A percentile compares a stretch with the other conserved stretches of the same genome.
These are phyloP conservation scores for Drosophila santomea DNA, from an alignment of 1,140 invertebrate species.

Conservation along the genomic window DNA sequence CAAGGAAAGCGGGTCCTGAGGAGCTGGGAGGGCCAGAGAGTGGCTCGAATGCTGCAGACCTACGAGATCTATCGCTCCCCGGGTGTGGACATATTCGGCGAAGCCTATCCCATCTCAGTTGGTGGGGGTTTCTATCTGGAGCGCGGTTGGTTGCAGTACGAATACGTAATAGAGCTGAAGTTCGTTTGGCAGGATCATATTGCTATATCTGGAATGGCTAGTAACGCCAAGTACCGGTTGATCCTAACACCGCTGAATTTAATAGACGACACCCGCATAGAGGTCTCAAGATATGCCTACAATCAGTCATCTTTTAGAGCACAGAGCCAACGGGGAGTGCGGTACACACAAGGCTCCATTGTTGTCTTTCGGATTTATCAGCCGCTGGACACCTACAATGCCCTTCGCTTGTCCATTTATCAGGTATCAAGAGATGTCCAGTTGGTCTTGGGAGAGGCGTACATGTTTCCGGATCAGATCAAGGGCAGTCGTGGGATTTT, in stretches of 20 bases:
- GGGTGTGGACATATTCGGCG: constrained; percentile 87
- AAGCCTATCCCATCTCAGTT: constrained; percentile 85
- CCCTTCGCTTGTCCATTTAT: constrained; percentile 48
- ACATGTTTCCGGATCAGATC: constrained; percentile 86
- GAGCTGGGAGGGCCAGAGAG: constrained; percentile 93
- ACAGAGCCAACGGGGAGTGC: constrained; percentile 42
- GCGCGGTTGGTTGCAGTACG: constrained; percentile 88
- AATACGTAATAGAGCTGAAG: constrained; percentile 94
- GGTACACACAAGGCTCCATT: constrained; percentile 46
- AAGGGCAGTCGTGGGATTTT: constrained; percentile 90
- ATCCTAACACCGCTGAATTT: constrained; percentile 46
- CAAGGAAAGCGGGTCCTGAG: constrained; percentile 88
- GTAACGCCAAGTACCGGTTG: constrained; percentile 37
- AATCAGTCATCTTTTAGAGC: constrained; percentile 62
- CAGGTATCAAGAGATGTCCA: constrained; percentile 21
- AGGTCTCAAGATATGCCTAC: constrained; percentile 55
- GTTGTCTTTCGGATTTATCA: constrained; percentile 68
- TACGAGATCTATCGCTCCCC: constrained; percentile 84
- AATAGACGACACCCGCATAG: constrained; percentile 55
- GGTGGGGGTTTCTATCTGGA: constrained; percentile 88
- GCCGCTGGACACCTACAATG: constrained; percentile 40
- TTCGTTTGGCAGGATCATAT: constrained; percentile 85
- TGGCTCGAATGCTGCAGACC: constrained; percentile 76
- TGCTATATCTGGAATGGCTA: constrained; percentile 7
- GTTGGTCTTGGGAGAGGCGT: constrained; percentile 90